Conservation (phyloP, 2,113 vertebrate species). For the Brachionichthys hirsutus region DNA sequence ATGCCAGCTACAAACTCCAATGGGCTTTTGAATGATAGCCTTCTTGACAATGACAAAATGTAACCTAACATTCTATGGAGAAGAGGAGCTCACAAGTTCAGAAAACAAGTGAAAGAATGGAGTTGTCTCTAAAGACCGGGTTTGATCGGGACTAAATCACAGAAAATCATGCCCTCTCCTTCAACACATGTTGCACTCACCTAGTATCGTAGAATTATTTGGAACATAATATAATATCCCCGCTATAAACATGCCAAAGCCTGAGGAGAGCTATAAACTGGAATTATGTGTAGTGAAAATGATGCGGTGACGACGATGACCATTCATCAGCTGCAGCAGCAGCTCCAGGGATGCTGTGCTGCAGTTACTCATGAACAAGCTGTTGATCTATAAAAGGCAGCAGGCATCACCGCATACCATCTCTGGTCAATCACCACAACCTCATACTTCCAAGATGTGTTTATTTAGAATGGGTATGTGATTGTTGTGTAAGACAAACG, state of each 20-base stretch:
- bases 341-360: slow-evolving; percentile 25
- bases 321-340: slow-evolving; percentile 42
- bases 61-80: slow-evolving; percentile 32
- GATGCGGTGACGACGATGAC: slow-evolving; percentile 9
- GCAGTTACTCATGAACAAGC: slow-evolving; percentile 31
- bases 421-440: not conserved
- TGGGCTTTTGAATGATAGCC: slow-evolving; percentile 27
- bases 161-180: not conserved
- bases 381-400: slow-evolving; percentile 44
- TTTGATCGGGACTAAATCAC: not conserved
- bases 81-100: slow-evolving; percentile 17
- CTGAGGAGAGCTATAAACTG: slow-evolving; percentile 20
- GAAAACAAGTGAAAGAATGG: not conserved
- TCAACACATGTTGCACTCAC: slow-evolving; percentile 6
- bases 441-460: not conserved
- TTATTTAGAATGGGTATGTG: not conserved
- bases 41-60: slow-evolving; percentile 38
- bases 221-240: slow-evolving; percentile 8
- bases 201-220: slow-evolving; percentile 18
- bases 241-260: slow-evolving; percentile 22
- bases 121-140: no score
- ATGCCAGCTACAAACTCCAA: slow-evolving; percentile 33
- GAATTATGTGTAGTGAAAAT: slow-evolving; percentile 37
- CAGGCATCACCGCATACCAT: slow-evolving; percentile 10
- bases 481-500: not conserved